These are phyloP conservation scores for Tiliacea aurago DNA, from an alignment of 2,888 invertebrate genomes.

Conservation along the genomic window DNA sequence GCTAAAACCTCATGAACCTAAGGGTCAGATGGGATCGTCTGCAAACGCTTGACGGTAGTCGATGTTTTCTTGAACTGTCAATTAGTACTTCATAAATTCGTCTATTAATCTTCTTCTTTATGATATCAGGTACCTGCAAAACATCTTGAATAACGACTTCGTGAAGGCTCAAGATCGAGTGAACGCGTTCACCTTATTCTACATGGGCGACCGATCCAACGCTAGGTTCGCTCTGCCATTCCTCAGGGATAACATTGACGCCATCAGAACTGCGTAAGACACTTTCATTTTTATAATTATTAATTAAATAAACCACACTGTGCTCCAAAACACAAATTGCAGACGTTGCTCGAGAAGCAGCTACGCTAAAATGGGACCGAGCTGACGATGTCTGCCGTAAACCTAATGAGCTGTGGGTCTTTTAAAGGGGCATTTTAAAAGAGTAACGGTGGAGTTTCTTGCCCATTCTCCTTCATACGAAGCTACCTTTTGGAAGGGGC, in stretches of 20 bases:
- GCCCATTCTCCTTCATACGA: too few relatives aligned
- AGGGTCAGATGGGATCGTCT: too few relatives aligned
- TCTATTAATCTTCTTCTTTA: slow-evolving; percentile 10
- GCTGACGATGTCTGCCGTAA: not conserved
- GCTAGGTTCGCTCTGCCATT: slow-evolving; percentile 78
- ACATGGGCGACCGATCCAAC: slow-evolving; percentile 81
- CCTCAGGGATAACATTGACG: slow-evolving; percentile 74
- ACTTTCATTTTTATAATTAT: not conserved
- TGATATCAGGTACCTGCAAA: slow-evolving; percentile 75
- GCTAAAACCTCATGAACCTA: too few relatives aligned
- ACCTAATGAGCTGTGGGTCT: not conserved
- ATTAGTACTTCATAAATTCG: not conserved
- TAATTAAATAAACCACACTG: not conserved
- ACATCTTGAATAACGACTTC: slow-evolving; percentile 78
- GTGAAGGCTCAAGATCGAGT: slow-evolving; percentile 85
- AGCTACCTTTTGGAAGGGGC: too few relatives aligned
- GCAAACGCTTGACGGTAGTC: not conserved
- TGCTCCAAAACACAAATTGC: not conserved
- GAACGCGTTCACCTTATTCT: slow-evolving; percentile 83
- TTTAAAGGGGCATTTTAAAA: too few relatives aligned
- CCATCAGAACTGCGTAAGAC: slow-evolving; percentile 79
- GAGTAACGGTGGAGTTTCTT: too few relatives aligned
- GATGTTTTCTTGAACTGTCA: not conserved
- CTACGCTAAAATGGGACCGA: not conserved
- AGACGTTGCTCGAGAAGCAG: not conserved